Evolutionary conservation across 2,797 vertebrate species (phyloP).

Genomic region (Sebastes oblongus): DNA sequence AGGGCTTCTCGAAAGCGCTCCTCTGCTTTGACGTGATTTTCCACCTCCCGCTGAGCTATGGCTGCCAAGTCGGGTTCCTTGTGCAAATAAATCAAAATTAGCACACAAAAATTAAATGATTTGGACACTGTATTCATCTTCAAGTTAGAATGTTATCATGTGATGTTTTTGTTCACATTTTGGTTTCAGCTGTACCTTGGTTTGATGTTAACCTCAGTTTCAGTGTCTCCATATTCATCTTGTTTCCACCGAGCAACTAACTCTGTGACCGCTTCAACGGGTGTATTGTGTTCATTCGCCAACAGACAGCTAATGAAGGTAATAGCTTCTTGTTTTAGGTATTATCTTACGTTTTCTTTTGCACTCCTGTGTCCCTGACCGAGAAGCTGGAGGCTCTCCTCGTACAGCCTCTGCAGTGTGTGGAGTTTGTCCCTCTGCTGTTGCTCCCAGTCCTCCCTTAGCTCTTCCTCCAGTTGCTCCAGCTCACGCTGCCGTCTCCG

Average conservation of each 20-base stretch:
- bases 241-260: not conserved
- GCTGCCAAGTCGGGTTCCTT: constrained; percentile 88
- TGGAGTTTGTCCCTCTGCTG: constrained; percentile 84
- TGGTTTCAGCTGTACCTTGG: not conserved
- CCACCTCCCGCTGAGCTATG: constrained; percentile 77
- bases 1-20: constrained; percentile 88
- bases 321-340: not conserved
- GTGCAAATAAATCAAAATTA: not conserved
- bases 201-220: not conserved
- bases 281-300: not conserved
- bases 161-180: not conserved
- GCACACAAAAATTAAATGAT: not conserved
- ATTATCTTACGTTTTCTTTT: constrained; percentile 86
- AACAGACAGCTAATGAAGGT: not conserved
- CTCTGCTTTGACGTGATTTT: constrained; percentile 86
- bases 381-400: constrained; percentile 83
- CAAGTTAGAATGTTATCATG: not conserved
- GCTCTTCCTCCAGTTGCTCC: constrained; percentile 80
- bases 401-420: constrained; percentile 84
- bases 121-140: not conserved
- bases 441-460: constrained; percentile 86
- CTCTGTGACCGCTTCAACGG: not conserved
- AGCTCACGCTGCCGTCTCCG: constrained; percentile 83
- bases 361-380: constrained; percentile 90
- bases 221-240: not conserved